phyloP scores from a whole-genome alignment of 2,113 vertebrate genomes.

The Pipa parva region DNA sequence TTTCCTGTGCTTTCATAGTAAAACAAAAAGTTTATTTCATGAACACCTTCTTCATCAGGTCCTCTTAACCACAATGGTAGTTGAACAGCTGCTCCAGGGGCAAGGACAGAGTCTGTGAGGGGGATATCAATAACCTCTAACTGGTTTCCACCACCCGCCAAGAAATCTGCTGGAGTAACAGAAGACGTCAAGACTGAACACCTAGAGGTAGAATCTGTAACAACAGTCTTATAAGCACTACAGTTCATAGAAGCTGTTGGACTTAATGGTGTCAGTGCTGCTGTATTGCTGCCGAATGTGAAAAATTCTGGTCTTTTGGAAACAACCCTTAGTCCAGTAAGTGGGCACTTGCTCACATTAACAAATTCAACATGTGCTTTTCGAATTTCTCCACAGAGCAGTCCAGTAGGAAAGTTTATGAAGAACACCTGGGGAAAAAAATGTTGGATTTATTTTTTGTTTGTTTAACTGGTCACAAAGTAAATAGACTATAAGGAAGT shows the following conservation, averaged over 20 bases:
- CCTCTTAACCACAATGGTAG: conserved; percentile 94
- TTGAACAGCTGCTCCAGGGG: conserved; percentile 85
- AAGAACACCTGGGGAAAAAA: conserved; percentile 85
- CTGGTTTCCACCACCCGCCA: conserved; percentile 57
- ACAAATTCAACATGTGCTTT: conserved; percentile 95
- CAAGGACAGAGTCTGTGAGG: conserved; percentile 69
- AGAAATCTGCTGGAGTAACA: conserved; percentile 75
- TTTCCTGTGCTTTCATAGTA: conserved; percentile 88
- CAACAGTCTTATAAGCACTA: conserved; percentile 89
- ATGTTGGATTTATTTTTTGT: conserved; percentile 25
- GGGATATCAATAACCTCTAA: conserved; percentile 77
- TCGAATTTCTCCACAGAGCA: conserved; percentile 92
- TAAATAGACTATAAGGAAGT: too few relatives aligned
- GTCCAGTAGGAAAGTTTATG: conserved; percentile 92
- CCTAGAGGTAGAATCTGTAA: conserved; percentile 61
- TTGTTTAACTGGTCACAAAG: too few relatives aligned
- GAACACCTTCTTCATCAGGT: conserved; percentile 93
- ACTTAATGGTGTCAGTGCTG: conserved; percentile 73
- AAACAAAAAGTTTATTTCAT: conserved; percentile 97
- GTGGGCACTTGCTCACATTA: conserved; percentile 83
- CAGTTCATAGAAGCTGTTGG: conserved; percentile 83
- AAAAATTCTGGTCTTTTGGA: conserved; percentile 93
- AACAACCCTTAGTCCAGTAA: conserved; percentile 81
- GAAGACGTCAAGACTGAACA: conserved; percentile 61
- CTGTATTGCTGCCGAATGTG: conserved; percentile 82